phyloP scores from a whole-genome alignment of 2,113 vertebrate species.

The Megaleporinus macrocephalus region DNA sequence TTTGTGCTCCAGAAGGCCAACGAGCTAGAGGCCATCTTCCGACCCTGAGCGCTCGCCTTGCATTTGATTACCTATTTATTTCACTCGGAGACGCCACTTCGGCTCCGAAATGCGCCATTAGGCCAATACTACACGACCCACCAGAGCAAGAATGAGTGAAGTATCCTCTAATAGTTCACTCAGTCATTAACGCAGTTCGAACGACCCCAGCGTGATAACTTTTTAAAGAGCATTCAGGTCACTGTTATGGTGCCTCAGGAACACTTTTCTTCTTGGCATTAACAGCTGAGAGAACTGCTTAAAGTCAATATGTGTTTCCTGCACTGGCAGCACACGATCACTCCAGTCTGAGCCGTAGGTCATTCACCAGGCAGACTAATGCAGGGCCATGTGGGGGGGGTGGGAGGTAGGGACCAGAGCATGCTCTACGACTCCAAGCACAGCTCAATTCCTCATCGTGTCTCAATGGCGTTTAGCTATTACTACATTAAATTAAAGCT shows the following conservation, averaged over 20 bases:
- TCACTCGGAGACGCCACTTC: constrained; percentile 5
- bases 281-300: background rate
- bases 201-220: background rate
- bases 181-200: background rate
- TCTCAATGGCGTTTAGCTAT: too few relatives aligned
- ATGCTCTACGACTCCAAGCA: too few relatives aligned
- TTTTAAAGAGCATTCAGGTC: constrained; percentile 13
- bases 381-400: background rate
- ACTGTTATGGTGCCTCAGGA: background rate
- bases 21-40: constrained; percentile 20
- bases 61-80: constrained; percentile 33
- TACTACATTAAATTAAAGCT: too few relatives aligned
- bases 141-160: constrained; percentile 12
- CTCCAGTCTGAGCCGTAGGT: background rate
- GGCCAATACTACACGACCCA: constrained; percentile 7
- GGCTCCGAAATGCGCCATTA: constrained; percentile 23
- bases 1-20: constrained; percentile 31
- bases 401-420: too few relatives aligned
- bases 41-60: constrained; percentile 25
- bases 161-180: background rate
- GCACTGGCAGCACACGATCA: too few relatives aligned
- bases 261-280: background rate
- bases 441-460: too few relatives aligned
- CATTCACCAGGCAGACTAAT: background rate
- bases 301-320: background rate